Percentiles rank a stretch among this genome's conserved stretches.
phyloP scores from a whole-genome alignment of 2,888 invertebrate species.

The Drosophila cognata region DNA sequence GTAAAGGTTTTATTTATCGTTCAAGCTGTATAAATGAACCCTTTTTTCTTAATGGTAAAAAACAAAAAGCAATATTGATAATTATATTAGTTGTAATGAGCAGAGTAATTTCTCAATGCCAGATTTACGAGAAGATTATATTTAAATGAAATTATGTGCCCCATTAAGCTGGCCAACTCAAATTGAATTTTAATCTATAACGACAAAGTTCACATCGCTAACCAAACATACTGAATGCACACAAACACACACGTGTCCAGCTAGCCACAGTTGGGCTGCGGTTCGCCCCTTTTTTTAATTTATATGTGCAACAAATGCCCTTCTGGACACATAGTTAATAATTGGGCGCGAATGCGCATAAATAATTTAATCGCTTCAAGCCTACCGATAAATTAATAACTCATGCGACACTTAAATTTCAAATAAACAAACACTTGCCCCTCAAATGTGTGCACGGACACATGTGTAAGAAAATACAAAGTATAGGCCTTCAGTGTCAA shows the following conservation, averaged over 20 bases:
- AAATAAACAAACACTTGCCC: slow-evolving; percentile 33
- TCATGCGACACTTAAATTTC: slow-evolving; percentile 29
- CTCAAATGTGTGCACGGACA: not conserved
- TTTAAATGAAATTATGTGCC: slow-evolving; percentile 1
- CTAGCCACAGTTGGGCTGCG: not conserved
- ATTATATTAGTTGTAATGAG: not conserved
- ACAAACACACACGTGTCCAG: not conserved
- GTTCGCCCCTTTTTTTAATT: slow-evolving; percentile 21
- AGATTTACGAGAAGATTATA: slow-evolving; percentile 4
- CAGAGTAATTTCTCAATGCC: slow-evolving; percentile 6
- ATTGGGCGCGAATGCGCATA: slow-evolving; percentile 32
- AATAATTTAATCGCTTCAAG: slow-evolving; percentile 59
- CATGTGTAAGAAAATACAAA: slow-evolving; percentile 31
- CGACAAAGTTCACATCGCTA: not conserved
- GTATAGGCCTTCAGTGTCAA: slow-evolving; percentile 44
- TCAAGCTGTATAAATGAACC: no score
- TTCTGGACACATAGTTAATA: slow-evolving; percentile 28
- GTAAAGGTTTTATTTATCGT: no score
- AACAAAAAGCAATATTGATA: not conserved
- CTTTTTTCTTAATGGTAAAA: not conserved
- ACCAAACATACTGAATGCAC: not conserved
- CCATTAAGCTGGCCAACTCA: slow-evolving; percentile 5
- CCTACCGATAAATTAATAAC: slow-evolving; percentile 45
- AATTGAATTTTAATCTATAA: slow-evolving; percentile 13
- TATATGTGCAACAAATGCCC: slow-evolving; percentile 3